Evolutionary conservation across 1,140 invertebrate species (phyloP).

Genomic region (Drosophila santomea): DNA sequence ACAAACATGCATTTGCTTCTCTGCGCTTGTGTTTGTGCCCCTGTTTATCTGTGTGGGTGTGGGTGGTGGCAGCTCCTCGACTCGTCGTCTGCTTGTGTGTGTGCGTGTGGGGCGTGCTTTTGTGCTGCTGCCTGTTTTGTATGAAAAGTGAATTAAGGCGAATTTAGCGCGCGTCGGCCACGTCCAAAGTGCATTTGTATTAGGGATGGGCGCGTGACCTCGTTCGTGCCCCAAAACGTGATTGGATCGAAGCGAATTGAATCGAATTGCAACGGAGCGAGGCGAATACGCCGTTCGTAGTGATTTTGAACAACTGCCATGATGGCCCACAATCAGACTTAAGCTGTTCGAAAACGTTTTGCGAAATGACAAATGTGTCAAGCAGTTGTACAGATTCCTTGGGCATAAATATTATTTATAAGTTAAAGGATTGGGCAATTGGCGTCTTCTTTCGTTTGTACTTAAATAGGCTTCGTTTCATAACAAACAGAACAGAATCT

Average conservation of each 20-base stretch:
- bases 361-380: background rate
- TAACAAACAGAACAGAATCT: too few relatives aligned
- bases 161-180: constrained; percentile 78
- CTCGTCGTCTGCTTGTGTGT: constrained; percentile 16
- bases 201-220: constrained; percentile 49
- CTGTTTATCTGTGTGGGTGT: constrained; percentile 27
- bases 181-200: constrained; percentile 82
- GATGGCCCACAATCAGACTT: constrained; percentile 27
- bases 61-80: background rate
- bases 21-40: constrained; percentile 30
- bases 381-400: too few relatives aligned
- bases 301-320: constrained; percentile 29
- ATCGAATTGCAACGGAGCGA: constrained; percentile 27
- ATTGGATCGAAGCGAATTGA: constrained; percentile 38
- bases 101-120: constrained; percentile 71
- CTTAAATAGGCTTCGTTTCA: too few relatives aligned
- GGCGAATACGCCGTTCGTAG: constrained; percentile 5
- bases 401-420: too few relatives aligned
- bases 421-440: too few relatives aligned
- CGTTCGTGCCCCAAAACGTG: constrained; percentile 39
- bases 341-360: constrained; percentile 7
- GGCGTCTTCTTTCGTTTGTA: too few relatives aligned
- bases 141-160: constrained; percentile 83
- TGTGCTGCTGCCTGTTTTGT: constrained; percentile 78
- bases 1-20: constrained; percentile 72